phyloP scores from a whole-genome alignment of 1,140 invertebrate species.

The Trissolcus basalis region DNA sequence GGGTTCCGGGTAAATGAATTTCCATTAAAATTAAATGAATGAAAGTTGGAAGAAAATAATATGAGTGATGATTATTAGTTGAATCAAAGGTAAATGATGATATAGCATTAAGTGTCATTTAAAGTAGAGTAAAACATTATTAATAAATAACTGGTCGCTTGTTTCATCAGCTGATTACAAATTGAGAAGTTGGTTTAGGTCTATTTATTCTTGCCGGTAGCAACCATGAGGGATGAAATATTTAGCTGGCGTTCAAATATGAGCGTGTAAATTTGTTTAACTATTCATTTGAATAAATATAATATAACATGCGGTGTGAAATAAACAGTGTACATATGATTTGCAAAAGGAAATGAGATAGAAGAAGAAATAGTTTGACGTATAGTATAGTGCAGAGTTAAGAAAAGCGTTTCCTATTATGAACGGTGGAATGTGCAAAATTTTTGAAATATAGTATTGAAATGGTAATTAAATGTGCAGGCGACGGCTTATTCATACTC shows the following conservation, averaged over 20 bases:
- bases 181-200: too few species aligned
- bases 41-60: conserved; percentile 6
- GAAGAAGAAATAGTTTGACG: too few species aligned
- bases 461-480: conserved; percentile 70
- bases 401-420: too few species aligned
- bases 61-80: conserved; percentile 1
- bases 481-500: conserved; percentile 71
- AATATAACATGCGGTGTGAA: too few species aligned
- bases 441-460: conserved; percentile 52
- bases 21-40: conserved; percentile 39
- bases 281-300: too few species aligned
- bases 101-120: conserved; percentile 8
- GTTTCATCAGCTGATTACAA: conserved; percentile 71
- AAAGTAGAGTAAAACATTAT: conserved; percentile 47
- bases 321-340: too few species aligned
- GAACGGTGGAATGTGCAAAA: not conserved
- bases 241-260: conserved; percentile 28
- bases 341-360: too few species aligned
- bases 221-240: conserved; percentile 40
- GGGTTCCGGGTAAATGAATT: conserved; percentile 28
- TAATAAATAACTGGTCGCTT: conserved; percentile 59
- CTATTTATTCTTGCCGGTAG: conserved; percentile 45
- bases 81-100: not conserved
- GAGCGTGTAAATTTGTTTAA: conserved; percentile 9
- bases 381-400: too few species aligned